Conservation (phyloP, 1,140 invertebrate genomes). For the Drosophila melanica region DNA sequence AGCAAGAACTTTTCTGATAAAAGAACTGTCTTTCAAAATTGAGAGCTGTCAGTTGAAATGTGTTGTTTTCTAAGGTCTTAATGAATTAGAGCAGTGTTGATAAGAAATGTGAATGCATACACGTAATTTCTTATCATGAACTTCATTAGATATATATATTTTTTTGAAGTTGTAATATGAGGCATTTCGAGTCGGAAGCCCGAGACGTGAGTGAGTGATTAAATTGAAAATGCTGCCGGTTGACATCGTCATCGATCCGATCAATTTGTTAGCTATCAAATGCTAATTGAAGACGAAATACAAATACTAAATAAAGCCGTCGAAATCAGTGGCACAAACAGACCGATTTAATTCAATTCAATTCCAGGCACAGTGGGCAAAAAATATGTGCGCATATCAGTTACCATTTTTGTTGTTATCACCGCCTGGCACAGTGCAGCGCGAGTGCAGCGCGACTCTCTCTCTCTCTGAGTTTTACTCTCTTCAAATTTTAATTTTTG, state of each 20-base stretch:
- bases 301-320: slow-evolving; percentile 42
- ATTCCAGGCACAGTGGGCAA: slow-evolving; percentile 15
- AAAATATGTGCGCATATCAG: slow-evolving; percentile 31
- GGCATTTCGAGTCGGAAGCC: not conserved
- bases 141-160: not conserved
- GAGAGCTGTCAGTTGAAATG: slow-evolving; percentile 8
- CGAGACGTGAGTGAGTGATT: slow-evolving; percentile 25
- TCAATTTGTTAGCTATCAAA: slow-evolving; percentile 58
- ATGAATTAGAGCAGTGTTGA: slow-evolving; percentile 24
- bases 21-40: not conserved
- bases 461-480: slow-evolving; percentile 4
- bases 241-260: slow-evolving; percentile 34
- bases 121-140: slow-evolving; percentile 29
- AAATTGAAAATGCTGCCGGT: slow-evolving; percentile 19
- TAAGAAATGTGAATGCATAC: slow-evolving; percentile 32
- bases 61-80: slow-evolving; percentile 7
- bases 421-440: slow-evolving; percentile 31
- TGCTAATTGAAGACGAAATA: slow-evolving; percentile 68
- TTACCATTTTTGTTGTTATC: slow-evolving; percentile 59
- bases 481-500: slow-evolving; percentile 44
- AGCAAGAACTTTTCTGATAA: not conserved
- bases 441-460: not conserved
- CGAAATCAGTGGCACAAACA: slow-evolving; percentile 34
- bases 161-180: slow-evolving; percentile 1
- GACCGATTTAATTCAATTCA: slow-evolving; percentile 32